A percentile compares a stretch with the other conserved stretches of the same genome.
phyloP scores from a whole-genome alignment of 2,113 vertebrate genomes.

The Tamias sibiricus region DNA sequence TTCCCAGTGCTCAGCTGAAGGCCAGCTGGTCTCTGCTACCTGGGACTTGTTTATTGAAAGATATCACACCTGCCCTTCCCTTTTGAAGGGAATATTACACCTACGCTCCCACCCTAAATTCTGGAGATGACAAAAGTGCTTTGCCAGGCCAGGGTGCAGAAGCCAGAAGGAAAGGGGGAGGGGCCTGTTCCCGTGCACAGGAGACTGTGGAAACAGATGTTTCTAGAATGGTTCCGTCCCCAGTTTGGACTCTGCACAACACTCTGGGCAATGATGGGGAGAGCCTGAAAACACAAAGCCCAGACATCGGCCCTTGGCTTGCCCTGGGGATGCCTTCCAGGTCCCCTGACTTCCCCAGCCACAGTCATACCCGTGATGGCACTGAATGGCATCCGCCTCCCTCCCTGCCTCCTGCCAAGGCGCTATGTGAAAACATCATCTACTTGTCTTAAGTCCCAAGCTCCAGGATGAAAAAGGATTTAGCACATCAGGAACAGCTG shows the following conservation, averaged over 20 bases:
- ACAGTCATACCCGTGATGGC: not conserved
- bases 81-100: not conserved
- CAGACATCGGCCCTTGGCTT: not conserved
- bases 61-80: not conserved
- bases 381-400: fast-evolving
- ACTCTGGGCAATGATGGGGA: fast-evolving
- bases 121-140: not conserved
- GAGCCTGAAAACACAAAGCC: not conserved
- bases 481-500: not conserved
- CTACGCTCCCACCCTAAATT: not conserved
- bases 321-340: not conserved
- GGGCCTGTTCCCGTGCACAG: not conserved
- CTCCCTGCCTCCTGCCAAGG: not conserved
- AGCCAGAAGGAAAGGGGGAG: not conserved
- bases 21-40: constrained; percentile 78
- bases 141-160: no score
- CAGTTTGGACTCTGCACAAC: not conserved
- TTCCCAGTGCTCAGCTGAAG: constrained; percentile 82
- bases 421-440: not conserved
- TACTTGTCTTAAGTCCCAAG: not conserved
- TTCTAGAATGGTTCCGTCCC: fast-evolving
- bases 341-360: fast-evolving
- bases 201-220: not conserved
- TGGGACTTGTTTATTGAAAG: constrained; percentile 66
- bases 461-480: not conserved